These are phyloP conservation scores for Craseonycteris thonglongyai DNA, from an alignment of 2,113 vertebrate species.

Conservation along the genomic window DNA sequence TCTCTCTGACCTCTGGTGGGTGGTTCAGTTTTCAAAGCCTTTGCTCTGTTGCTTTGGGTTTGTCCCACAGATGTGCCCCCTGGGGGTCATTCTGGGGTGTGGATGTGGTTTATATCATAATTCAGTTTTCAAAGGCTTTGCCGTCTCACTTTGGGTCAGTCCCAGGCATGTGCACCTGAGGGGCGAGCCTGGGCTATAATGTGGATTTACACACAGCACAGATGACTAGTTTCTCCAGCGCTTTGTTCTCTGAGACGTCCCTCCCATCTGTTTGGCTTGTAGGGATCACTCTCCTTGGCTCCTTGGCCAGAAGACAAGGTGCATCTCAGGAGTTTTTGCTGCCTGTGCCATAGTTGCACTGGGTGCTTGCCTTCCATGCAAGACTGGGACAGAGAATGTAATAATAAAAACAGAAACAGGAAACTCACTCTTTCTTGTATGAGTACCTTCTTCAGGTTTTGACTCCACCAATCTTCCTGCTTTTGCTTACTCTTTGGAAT, in stretches of 20 bases:
- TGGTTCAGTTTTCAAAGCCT: not conserved
- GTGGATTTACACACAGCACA: rapidly evolving
- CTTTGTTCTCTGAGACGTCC: not conserved
- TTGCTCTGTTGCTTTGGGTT: not conserved
- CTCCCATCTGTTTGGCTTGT: not conserved
- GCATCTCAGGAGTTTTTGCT: not conserved
- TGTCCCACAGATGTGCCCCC: rapidly evolving
- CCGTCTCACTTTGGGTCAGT: not conserved
- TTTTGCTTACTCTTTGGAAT: not conserved
- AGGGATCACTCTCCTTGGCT: not conserved
- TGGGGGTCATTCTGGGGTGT: not conserved
- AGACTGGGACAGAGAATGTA: not conserved
- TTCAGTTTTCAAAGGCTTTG: not conserved
- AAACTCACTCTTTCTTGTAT: rapidly evolving
- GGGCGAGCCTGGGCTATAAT: not conserved
- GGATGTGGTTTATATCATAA: not conserved
- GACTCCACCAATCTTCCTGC: not conserved
- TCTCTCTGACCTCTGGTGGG: not conserved
- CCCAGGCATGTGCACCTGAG: not conserved
- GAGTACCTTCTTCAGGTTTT: not conserved
- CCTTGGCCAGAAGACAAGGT: not conserved
- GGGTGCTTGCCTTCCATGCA: not conserved
- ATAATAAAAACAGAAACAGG: not conserved
- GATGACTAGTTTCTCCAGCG: not conserved
- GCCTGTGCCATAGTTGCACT: not conserved